These are phyloP conservation scores for Malurus leucopterus DNA, from an alignment of 2,797 vertebrate species.

Conservation along the genomic window DNA sequence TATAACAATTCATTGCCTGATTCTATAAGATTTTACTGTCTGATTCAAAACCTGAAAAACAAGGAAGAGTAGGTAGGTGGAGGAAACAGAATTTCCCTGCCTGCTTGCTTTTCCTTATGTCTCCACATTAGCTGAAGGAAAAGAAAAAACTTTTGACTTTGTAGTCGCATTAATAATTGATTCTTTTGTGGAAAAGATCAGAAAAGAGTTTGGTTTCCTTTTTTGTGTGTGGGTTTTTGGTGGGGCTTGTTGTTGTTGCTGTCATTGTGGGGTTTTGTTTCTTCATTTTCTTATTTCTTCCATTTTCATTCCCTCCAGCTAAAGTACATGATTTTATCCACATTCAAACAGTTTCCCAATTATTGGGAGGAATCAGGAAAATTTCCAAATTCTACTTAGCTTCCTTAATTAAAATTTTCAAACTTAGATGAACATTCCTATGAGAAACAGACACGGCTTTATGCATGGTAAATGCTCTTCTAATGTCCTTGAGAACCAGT, in stretches of 20 bases:
- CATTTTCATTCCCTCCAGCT: not conserved
- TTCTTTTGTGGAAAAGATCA: not conserved
- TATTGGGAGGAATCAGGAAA: not conserved
- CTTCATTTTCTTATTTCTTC: not conserved
- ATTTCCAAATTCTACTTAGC: not conserved
- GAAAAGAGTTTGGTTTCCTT: not conserved
- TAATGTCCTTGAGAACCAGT: not conserved
- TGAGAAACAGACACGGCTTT: not conserved
- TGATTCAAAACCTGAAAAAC: not conserved
- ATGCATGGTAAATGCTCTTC: not conserved
- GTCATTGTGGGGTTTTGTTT: not conserved
- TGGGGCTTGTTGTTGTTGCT: not conserved
- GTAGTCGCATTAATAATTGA: not conserved
- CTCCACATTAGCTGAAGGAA: not conserved
- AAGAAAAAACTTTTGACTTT: not conserved
- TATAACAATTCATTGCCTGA: not conserved
- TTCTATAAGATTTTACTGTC: not conserved
- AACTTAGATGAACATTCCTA: not conserved
- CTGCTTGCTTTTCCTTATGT: not conserved
- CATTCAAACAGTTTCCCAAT: not conserved
- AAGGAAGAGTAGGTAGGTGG: not conserved
- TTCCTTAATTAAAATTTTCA: conserved; percentile 41
- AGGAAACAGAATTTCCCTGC: not conserved
- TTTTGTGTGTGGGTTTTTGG: too few relatives aligned
- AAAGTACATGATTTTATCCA: not conserved